Percentiles rank a stretch among this genome's conserved stretches.
Evolutionary conservation across 2,113 vertebrate species (phyloP).

Genomic region (Thalassarche chlororhynchos): DNA sequence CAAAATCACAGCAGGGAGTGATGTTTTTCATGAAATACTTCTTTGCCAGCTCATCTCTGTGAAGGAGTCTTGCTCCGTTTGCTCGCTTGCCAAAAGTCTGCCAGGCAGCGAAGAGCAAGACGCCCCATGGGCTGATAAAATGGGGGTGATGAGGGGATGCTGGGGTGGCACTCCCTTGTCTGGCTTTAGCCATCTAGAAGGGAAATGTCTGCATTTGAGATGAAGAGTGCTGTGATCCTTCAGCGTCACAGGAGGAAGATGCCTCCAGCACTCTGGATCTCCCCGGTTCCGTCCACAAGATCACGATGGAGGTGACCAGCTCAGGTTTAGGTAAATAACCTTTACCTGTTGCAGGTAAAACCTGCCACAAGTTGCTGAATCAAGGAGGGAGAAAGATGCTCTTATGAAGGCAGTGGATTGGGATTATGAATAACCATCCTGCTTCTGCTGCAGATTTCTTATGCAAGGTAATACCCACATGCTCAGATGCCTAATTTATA

Average conservation of each 20-base stretch:
- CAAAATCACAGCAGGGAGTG: neutral
- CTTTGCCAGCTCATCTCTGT: neutral
- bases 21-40: neutral
- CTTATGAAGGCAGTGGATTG: neutral
- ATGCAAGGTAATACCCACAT: neutral
- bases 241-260: neutral
- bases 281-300: neutral
- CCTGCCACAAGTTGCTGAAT: neutral
- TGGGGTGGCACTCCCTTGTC: neutral
- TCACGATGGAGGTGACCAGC: neutral
- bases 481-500: neutral
- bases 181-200: neutral
- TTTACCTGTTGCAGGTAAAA: neutral
- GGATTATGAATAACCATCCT: neutral
- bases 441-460: neutral
- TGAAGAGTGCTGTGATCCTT: neutral
- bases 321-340: neutral
- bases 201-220: neutral
- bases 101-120: neutral
- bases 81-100: neutral
- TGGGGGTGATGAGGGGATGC: neutral
- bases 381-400: neutral
- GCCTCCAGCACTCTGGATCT: neutral
- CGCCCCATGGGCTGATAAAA: neutral
- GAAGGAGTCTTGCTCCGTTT: neutral